Evolutionary conservation across 2,888 invertebrate species (phyloP), one percentile per base, ranked within the genome.

Genomic region (Dynastes maya): DNA sequence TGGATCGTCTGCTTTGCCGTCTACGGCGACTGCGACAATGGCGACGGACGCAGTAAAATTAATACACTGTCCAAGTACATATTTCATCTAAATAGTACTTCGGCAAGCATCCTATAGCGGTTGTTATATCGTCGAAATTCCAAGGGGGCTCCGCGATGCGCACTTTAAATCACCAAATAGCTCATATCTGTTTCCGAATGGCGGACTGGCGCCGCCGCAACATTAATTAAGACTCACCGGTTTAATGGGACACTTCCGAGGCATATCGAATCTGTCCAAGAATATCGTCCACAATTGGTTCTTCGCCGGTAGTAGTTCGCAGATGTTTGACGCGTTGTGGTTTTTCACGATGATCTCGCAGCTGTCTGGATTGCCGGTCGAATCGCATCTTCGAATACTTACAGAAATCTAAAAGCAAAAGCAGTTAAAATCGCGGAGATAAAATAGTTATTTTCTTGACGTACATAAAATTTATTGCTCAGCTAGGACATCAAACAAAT

Each of bases 271-370:
- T 64, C 82, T 76, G 4, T 83, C 83, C 63, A 85, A 80, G 79
- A 85, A 85, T 9, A 61, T 29, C 16, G 83, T 80, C 86, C 86
- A 87, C 1, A 83, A 45, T 74, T 86, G 84, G 74, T 85, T 81
- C 75, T 84, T 82, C 65, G 79, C 82, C 6, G 53, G 79, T 77
- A 86, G 81, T 5, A 82, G 79, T 22, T 82, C 81, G 78, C 87
- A 87, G 22, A 85, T 81, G 16, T 84, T 83, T 3, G 82, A 81
- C 13, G 82, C 83, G 40, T 80, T 83, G 76, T 82, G 84, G 79
- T 87, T 85, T 77, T 84, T 85, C n/a, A 86, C 40, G 61, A 85
- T 80, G 65, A 82, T 85, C 80, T 87, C 86, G 80, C 86, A 86
- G 76, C 82, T 84, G 76, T 86, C 86, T 16, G 84, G 83, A 78